Conservation (phyloP, 1,140 invertebrate genomes). For the Pseudobourletiella spinata region DNA sequence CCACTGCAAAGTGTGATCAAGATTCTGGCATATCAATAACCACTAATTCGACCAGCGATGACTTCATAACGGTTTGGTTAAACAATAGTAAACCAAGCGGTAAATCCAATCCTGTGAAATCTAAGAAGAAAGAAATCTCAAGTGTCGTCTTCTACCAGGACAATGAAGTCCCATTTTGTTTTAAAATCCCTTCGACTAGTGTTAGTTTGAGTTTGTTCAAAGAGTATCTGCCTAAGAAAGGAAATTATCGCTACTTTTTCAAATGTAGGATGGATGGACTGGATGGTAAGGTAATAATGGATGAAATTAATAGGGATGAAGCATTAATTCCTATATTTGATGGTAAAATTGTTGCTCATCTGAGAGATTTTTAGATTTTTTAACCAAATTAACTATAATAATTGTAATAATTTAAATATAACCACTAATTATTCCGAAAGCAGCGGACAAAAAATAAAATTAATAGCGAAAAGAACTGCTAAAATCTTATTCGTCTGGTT, state of each 20-base stretch:
- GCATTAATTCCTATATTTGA: background rate
- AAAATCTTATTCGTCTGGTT: too few relatives aligned
- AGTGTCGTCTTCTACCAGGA: background rate
- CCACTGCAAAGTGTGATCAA: background rate
- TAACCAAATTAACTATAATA: background rate
- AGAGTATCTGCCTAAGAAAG: constrained; percentile 5
- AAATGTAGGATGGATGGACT: background rate
- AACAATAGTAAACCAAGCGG: background rate
- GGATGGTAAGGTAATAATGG: background rate
- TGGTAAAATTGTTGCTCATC: constrained; percentile 3
- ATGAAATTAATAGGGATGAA: background rate
- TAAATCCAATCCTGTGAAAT: background rate
- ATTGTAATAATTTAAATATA: background rate
- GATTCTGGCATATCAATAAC: constrained; percentile 6
- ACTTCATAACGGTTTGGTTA: background rate
- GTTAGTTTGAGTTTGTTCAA: background rate
- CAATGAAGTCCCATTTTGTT: background rate
- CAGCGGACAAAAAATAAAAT: background rate
- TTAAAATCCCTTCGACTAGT: background rate
- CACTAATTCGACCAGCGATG: background rate
- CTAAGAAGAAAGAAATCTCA: constrained; percentile 1
- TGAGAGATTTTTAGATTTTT: background rate
- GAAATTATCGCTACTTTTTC: constrained; percentile 12
- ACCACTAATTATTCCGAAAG: background rate
- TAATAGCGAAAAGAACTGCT: too few relatives aligned